These are phyloP conservation scores for Magallana angulata DNA, from an alignment of 1,140 invertebrate genomes.

Conservation along the genomic window DNA sequence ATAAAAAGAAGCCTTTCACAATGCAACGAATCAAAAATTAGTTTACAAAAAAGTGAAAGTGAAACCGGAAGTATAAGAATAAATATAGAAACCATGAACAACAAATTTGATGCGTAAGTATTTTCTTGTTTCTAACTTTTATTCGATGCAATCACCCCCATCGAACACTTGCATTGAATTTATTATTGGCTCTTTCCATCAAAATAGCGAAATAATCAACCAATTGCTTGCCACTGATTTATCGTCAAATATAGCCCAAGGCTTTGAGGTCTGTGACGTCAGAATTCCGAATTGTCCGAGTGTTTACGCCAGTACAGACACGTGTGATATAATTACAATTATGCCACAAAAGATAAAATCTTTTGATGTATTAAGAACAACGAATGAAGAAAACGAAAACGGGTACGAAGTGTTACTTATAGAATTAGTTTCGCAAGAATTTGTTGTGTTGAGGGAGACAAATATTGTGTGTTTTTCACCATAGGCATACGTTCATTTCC, in stretches of 20 bases:
- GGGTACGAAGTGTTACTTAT: neutral
- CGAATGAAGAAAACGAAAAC: neutral
- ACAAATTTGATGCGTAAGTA: constrained; percentile 85
- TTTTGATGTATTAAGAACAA: neutral
- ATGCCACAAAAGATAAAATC: constrained; percentile 26
- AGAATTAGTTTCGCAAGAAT: too few species aligned
- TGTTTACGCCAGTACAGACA: constrained; percentile 13
- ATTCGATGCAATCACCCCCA: neutral
- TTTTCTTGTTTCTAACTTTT: constrained; percentile 64
- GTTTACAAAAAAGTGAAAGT: constrained; percentile 6
- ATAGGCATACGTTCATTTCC: too few species aligned
- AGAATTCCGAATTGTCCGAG: constrained; percentile 27
- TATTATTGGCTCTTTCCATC: neutral
- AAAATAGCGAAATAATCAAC: too few species aligned
- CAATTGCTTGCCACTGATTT: neutral
- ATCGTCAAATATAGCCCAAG: neutral
- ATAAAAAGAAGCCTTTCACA: constrained; percentile 7
- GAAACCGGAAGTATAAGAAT: constrained; percentile 43
- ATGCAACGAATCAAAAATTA: constrained; percentile 1
- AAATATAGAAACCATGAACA: constrained; percentile 80
- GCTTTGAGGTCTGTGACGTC: neutral
- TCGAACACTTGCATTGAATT: neutral
- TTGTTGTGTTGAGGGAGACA: too few species aligned
- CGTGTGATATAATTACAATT: constrained; percentile 4
- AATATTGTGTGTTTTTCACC: too few species aligned